Evolutionary conservation across 1,140 invertebrate genomes (phyloP), one percentile per base, ranked within the genome.

Genomic region (Pectinophora gossypiella): DNA sequence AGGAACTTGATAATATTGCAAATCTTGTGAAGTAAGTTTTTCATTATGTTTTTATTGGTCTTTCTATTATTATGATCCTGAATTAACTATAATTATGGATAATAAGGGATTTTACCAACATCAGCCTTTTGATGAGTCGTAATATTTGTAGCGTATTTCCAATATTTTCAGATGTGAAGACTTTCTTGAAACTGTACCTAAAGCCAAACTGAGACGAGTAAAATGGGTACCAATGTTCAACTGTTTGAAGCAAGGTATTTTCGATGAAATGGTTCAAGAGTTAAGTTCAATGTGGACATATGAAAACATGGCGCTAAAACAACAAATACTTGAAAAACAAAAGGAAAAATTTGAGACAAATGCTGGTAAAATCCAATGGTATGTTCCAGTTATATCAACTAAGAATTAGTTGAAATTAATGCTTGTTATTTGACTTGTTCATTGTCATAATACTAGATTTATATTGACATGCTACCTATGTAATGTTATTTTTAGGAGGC

Each of bases 221-320:
- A 86, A 87, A 74, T 88, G 87, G 87, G 68, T 76, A 13, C 81
- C 74, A 35, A 79, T 86, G 66, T 82, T 84, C 46, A 79, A 84
- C 48, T 83, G 74, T 47, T 62, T 88, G 22, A 87, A 85, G 66
- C 74, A 85, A 64, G 65, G 72, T 21, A 85, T 88, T 36, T 60
- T 76, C 12, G 65, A 76, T 61, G 76, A 82, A 46, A 81, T 88
- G 70, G 56, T 80, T 9, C 74, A 86, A 51, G 83, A 86, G 69
- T 47, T 85, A n/a, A 77, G 66, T 56, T 60, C 69, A 7, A 82
- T 88, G 84, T 88, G 87, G 87, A 61, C 76, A 55, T 76, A 77
- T 65, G 84, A 88, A 68, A 82, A 86, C 56, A 83, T 88, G 64
- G 59, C 73, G 20, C 60, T 71, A 35, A 87, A 88, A 63, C 48